Evolutionary conservation across 2,888 invertebrate genomes (phyloP).

Genomic region (Cryptosula pallasiana): DNA sequence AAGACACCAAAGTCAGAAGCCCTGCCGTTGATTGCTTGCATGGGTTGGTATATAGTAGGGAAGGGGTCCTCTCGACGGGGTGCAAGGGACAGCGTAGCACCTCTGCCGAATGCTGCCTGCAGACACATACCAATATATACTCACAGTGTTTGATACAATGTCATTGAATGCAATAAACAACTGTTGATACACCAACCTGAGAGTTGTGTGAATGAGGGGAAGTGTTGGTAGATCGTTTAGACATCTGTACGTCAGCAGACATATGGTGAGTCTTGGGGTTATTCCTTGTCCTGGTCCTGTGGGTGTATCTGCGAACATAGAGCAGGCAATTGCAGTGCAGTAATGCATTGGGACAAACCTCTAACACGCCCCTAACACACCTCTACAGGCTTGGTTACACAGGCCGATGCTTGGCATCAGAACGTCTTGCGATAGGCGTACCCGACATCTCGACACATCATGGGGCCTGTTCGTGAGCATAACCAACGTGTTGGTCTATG

Average conservation of each 20-base stretch:
- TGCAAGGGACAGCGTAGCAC: neutral
- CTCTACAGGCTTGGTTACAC: too few species aligned
- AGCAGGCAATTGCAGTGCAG: too few species aligned
- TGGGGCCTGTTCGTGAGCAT: too few species aligned
- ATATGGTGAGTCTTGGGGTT: neutral
- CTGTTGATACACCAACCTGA: neutral
- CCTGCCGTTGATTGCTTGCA: constrained; percentile 11
- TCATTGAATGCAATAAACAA: neutral
- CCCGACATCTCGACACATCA: too few species aligned
- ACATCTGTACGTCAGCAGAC: neutral
- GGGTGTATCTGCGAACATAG: neutral
- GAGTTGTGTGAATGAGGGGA: neutral
- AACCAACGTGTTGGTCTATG: too few species aligned
- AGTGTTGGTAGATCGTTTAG: neutral
- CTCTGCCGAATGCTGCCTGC: neutral
- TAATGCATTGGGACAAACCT: too few species aligned
- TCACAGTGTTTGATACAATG: neutral
- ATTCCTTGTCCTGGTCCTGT: neutral
- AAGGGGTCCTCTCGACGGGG: neutral
- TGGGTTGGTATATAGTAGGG: constrained; percentile 17
- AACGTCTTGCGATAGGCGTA: too few species aligned
- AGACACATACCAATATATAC: neutral
- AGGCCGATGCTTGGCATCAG: too few species aligned
- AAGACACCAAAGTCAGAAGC: constrained; percentile 22
- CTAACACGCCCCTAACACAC: too few species aligned